Conservation (phyloP, 1,140 invertebrate genomes). For the Zaprionus ghesquierei region DNA sequence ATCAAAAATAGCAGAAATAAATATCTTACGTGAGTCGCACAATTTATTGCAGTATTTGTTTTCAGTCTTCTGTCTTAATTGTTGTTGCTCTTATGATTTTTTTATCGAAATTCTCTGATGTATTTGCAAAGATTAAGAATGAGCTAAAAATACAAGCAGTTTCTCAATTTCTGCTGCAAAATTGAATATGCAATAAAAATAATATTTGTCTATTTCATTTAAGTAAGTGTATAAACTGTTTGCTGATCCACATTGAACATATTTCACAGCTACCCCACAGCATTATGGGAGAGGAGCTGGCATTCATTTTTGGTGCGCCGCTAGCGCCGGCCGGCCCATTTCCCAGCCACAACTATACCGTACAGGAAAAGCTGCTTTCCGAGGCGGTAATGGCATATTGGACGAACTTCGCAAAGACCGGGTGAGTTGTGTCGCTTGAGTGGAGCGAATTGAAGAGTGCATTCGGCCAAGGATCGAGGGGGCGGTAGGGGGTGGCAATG, state of each 20-base stretch:
- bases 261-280: conserved; percentile 83
- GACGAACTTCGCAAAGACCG: conserved; percentile 94
- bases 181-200: too few species aligned
- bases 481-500: conserved; percentile 28
- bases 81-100: neutral
- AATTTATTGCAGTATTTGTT: neutral
- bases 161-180: too few species aligned
- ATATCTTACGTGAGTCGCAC: neutral
- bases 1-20: neutral
- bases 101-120: too few species aligned
- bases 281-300: conserved; percentile 94
- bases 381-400: conserved; percentile 93
- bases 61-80: neutral
- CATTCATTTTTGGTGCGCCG: conserved; percentile 95
- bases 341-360: conserved; percentile 87
- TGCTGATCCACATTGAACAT: conserved; percentile 5
- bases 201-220: neutral
- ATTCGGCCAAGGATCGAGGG: conserved; percentile 56
- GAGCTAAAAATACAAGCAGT: too few species aligned
- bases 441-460: conserved; percentile 65
- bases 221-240: neutral
- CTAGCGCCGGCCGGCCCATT: conserved; percentile 90
- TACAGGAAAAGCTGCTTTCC: conserved; percentile 89
- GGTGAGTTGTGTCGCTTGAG: conserved; percentile 84
- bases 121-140: too few species aligned